Percentiles rank a stretch among this genome's conserved stretches.
Conservation (phyloP, 2,888 invertebrate species). For the Erebia palarica region DNA sequence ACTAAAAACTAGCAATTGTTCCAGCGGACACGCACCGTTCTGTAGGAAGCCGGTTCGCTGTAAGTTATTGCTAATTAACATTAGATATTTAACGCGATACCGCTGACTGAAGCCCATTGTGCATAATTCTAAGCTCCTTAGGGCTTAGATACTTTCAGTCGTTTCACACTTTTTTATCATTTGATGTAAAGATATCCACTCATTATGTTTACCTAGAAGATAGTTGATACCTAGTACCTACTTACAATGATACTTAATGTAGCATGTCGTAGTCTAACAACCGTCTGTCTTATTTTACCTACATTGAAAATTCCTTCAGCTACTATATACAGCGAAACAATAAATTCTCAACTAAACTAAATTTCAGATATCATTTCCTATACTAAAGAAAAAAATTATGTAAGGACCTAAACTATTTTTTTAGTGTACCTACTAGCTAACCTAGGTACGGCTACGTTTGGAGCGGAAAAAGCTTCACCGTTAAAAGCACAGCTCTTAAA, state of each 20-base stretch:
- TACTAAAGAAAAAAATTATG: too few species aligned
- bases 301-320: too few species aligned
- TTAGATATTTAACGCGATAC: slow-evolving; percentile 54
- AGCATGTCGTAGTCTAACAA: too few species aligned
- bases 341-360: too few species aligned
- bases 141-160: slow-evolving; percentile 4
- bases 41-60: slow-evolving; percentile 46
- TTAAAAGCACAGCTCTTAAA: too few species aligned
- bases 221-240: neutral
- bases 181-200: neutral
- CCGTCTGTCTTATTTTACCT: too few species aligned
- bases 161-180: slow-evolving; percentile 15
- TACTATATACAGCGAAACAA: too few species aligned
- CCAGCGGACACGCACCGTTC: slow-evolving; percentile 58
- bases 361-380: too few species aligned
- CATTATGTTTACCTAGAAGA: neutral
- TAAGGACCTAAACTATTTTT: too few species aligned
- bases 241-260: neutral
- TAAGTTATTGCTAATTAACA: slow-evolving; percentile 66
- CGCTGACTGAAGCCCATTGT: slow-evolving; percentile 51
- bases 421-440: too few species aligned
- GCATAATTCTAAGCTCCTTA: slow-evolving; percentile 43
- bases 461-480: too few species aligned
- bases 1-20: slow-evolving; percentile 75
- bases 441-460: too few species aligned